Evolutionary conservation across 2,113 vertebrate genomes (phyloP), one percentile per base, ranked within the genome.

Genomic region (Cheilinus undulatus): DNA sequence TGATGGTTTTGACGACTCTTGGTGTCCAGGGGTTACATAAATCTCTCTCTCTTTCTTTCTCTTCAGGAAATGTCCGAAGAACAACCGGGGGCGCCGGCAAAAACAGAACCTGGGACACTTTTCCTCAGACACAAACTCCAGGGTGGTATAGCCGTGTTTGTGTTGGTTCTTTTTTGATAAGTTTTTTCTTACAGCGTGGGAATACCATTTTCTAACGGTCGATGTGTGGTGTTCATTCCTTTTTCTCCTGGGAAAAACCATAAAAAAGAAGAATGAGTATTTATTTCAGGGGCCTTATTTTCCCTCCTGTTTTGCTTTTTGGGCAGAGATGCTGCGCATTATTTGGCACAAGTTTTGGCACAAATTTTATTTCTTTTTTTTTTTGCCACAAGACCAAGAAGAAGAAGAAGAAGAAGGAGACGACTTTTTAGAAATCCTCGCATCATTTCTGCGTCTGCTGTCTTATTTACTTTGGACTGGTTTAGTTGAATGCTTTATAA

Each of bases 81-180:
- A 98, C 91, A 97, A 96, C 81, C 93, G 96, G 91, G 96, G 95
- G 65, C 97, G 97, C 34, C 94, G 96, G 62, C 96, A 98, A 91
- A 98, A 99, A 93, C 97, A 98, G 82, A 99, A 97, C 89, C 91
- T 96, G 52, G 96, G 96, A 88, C 97, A 98, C 93, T 99, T 99
- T 93, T 95, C 96, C 80, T 95, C 97, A 89, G 97, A 99, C 85
- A 95, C 96, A 8, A 97, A 96, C 86, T 97, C 96, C 92, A 92
- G 97, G 88, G 98, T 97, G 96, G 96, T 97, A 94, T 99, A 96
- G 94, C 91, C 76, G 83, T 6, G 83, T 85, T 84, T 19, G 49
- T 1, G 38, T 2, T 14, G 20, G 24, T 62, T 20, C 27, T 62
- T 92, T 34, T 94, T 96, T 95, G 34, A 81, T 58, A 67, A 43